Evolutionary conservation across 1,140 invertebrate genomes (phyloP).

Genomic region (Mactra quadrangularis): DNA sequence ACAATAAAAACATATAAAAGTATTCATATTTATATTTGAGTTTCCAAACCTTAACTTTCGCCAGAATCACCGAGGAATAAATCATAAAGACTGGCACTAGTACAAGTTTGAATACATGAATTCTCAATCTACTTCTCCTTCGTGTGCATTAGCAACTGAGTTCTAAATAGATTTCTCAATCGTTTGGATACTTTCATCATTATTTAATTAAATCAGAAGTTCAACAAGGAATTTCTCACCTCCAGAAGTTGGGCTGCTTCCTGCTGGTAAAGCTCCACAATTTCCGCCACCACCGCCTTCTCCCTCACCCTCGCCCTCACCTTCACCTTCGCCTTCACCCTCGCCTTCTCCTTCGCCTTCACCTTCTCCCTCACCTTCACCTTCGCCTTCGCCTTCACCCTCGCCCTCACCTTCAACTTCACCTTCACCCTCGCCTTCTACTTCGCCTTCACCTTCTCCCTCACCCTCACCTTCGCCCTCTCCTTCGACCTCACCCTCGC

Average conservation of each 20-base stretch:
- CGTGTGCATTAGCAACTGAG: not conserved
- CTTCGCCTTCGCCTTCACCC: not conserved
- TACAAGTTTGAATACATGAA: too few species aligned
- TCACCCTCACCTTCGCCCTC: not conserved
- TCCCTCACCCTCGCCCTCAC: not conserved
- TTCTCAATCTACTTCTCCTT: too few species aligned
- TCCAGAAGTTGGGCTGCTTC: too few species aligned
- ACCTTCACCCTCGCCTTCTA: not conserved
- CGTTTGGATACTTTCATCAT: not conserved
- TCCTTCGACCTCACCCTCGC: not conserved
- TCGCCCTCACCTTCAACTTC: slow-evolving; percentile 5
- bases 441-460: not conserved
- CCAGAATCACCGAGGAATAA: too few species aligned
- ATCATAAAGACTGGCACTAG: too few species aligned
- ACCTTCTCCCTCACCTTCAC: not conserved
- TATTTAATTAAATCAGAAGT: not conserved
- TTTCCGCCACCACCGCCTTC: not conserved
- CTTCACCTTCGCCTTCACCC: slow-evolving; percentile 1
- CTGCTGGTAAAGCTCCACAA: not conserved
- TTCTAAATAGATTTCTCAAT: not conserved
- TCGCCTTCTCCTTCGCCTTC: slow-evolving; percentile 26
- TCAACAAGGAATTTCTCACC: too few species aligned
- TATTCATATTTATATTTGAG: too few species aligned
- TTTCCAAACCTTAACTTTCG: too few species aligned
- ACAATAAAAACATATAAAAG: too few species aligned